Base-by-base conservation (phyloP, 2,113 vertebrate genomes). In the Madoqua kirkii region DNA sequence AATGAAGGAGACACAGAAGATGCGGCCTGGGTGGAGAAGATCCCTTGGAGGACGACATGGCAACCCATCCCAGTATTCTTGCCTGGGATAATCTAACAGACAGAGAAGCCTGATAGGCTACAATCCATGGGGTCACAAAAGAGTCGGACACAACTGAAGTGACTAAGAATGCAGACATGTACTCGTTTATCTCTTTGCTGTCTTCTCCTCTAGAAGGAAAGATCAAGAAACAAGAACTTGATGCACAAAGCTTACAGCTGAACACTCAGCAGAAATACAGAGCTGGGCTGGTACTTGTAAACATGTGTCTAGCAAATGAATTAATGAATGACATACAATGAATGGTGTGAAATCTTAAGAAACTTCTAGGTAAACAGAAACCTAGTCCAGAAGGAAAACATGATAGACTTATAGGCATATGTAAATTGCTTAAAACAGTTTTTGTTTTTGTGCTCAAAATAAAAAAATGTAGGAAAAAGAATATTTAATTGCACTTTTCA, bases 91-190 rank as follows among this genome's bases (percentile, higher is more conserved):
- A 71, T 71, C n/a, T 40, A 71, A 36, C 36, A 9, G 64, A 71
- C 17, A 40, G 67, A 40, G 67, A 10, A 71, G 10, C 67, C n/a
- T 71, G 67, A 40, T 40, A 10, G n/a, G 9, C n/a, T 71, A 71
- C 5, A 40, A n/a, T 21, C 67, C n/a, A 40, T 71, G n/a, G 67
- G n/a, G 67, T 40, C 67, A 9, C 19, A 40, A 23, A 71, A 71
- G 67, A 40, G n/a, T 40, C 4, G 0, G n/a, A 40, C n/a, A 40
- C 0, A 3, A 71, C 19, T 71, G n/a, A 71, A 23, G 19, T 12
- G n/a, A 67, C 64, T 36, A 67, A 36, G n/a, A 67, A 36, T 10
- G 4, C 17, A 67, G 33, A n/a, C 64, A 11, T 5, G 10, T 43
- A 0, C 50, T 13, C 59, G 6, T n/a, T 43, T 25, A 6, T 27